phyloP scores from a whole-genome alignment of 2,888 invertebrate species.

The Eretmocerus hayati region DNA sequence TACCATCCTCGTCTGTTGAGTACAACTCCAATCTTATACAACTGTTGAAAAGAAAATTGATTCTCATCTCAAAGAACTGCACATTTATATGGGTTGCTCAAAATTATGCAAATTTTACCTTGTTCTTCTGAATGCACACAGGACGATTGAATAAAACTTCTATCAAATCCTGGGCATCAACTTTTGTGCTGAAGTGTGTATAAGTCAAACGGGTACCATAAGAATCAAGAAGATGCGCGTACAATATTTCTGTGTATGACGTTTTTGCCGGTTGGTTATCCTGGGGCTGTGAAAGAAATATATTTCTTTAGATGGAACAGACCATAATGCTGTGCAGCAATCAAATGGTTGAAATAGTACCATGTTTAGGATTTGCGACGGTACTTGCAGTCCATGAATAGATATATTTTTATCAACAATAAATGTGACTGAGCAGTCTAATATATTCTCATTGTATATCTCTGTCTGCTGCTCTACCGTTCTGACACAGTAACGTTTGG shows the following conservation, averaged over 20 bases:
- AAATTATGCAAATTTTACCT: slow-evolving; percentile 52
- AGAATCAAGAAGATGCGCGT: slow-evolving; percentile 73
- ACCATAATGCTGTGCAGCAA: background rate
- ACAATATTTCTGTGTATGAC: slow-evolving; percentile 68
- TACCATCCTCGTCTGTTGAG: slow-evolving; percentile 79
- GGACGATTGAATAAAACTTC: slow-evolving; percentile 77
- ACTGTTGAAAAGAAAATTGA: slow-evolving; percentile 46
- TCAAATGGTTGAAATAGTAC: slow-evolving; percentile 5
- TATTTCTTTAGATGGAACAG: background rate
- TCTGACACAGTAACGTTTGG: slow-evolving; percentile 64
- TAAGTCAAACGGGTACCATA: slow-evolving; percentile 75
- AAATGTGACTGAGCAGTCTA: slow-evolving; percentile 74
- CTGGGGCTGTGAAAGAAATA: slow-evolving; percentile 20
- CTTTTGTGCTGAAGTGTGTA: slow-evolving; percentile 73
- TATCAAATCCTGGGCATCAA: slow-evolving; percentile 64
- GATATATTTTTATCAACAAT: slow-evolving; percentile 75
- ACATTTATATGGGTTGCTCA: background rate
- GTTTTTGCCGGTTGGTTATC: slow-evolving; percentile 22
- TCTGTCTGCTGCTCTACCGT: slow-evolving; percentile 62
- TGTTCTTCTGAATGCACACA: slow-evolving; percentile 68
- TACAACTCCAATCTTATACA: slow-evolving; percentile 75
- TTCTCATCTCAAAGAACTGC: background rate
- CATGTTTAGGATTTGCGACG: slow-evolving; percentile 56
- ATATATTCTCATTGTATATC: slow-evolving; percentile 66
- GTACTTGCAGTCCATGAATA: slow-evolving; percentile 68